Base-by-base conservation (phyloP, 1,140 invertebrate genomes). In the Teleopsis dalmanni region DNA sequence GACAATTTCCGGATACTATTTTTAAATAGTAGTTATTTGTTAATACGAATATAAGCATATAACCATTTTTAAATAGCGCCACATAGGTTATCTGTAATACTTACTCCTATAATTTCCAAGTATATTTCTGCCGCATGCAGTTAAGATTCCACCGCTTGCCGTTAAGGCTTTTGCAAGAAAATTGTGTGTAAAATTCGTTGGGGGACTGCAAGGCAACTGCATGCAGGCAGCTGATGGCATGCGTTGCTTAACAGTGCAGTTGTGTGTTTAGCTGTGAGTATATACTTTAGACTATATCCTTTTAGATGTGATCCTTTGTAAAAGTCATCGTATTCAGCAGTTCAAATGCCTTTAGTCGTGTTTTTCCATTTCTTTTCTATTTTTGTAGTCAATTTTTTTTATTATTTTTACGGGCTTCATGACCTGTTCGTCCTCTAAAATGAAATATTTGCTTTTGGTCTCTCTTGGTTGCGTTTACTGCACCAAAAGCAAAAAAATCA, bases 401-500 rank as follows among this genome's bases (percentile, higher is more conserved):
- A 25, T 27, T 35, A 34, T 45, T 27, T 38, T 38, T 26, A 37
- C 35, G 46, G 25, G 62, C 62, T 59, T 62, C 62, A 36, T 65
- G 62, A 65, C 62, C 62, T 65, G 62, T 65, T 65, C 61, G 62
- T 65, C 62, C 62, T 65, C 62, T 62, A 65, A 65, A 65, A 60
- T 65, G 62, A 65, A 65, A 65, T 65, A 65, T 63, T 63, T 65
- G 58, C 48, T 49, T 49, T 40, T 31, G 47, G 40, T 29, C 23
- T 31, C 14, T 34, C 34, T 8, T 10, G 8, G 41, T 25, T 43
- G 41, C 44, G 26, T 46, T 46, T 35, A 14, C 26, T 29, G 19
- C 44, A n/a, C n/a, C n/a, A n/a, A n/a, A n/a, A n/a, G n/a, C n/a
- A n/a, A n/a, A n/a, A n/a, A n/a, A n/a, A n/a, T n/a, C n/a, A n/a